Evolutionary conservation across 2,113 vertebrate genomes (phyloP).

Genomic region (Thomomys bottae): DNA sequence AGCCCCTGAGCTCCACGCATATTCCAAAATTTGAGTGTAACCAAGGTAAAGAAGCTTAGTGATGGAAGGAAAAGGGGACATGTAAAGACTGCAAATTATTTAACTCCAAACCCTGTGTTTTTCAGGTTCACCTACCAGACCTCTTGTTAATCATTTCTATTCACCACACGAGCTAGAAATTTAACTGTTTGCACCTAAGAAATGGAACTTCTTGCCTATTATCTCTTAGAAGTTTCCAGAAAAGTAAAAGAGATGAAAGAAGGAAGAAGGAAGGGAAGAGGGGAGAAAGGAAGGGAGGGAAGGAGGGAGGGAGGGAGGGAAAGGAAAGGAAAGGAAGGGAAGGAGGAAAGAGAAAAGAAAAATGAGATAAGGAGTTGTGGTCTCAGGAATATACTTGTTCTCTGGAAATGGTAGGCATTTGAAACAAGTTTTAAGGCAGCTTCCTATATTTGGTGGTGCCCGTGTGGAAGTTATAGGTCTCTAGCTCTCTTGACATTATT

Average conservation of each 20-base stretch:
- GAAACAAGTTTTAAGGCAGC: constrained; percentile 63
- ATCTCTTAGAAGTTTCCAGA: constrained; percentile 41
- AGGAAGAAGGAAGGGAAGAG: no score
- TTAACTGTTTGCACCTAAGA: not conserved
- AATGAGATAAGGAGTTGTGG: constrained; percentile 54
- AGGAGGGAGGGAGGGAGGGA: no score
- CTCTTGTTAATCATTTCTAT: not conserved
- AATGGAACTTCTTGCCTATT: constrained; percentile 5
- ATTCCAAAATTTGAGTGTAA: not conserved
- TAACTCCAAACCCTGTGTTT: not conserved
- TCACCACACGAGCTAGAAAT: constrained; percentile 14
- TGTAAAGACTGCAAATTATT: not conserved
- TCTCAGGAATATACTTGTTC: constrained; percentile 69
- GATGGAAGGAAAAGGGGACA: not conserved
- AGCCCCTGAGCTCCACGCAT: not conserved
- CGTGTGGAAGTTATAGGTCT: constrained; percentile 66
- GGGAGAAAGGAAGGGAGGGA: no score
- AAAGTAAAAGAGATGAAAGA: constrained; percentile 53
- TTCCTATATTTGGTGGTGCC: constrained; percentile 58
- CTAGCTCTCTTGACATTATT: constrained; percentile 61
- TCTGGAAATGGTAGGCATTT: constrained; percentile 62
- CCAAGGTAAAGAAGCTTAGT: not conserved
- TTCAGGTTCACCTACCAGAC: not conserved
- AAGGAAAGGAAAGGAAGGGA: no score
- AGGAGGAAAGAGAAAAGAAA: constrained; percentile 36